Conservation (phyloP, 2,113 vertebrate genomes). For the Mus pahari region DNA sequence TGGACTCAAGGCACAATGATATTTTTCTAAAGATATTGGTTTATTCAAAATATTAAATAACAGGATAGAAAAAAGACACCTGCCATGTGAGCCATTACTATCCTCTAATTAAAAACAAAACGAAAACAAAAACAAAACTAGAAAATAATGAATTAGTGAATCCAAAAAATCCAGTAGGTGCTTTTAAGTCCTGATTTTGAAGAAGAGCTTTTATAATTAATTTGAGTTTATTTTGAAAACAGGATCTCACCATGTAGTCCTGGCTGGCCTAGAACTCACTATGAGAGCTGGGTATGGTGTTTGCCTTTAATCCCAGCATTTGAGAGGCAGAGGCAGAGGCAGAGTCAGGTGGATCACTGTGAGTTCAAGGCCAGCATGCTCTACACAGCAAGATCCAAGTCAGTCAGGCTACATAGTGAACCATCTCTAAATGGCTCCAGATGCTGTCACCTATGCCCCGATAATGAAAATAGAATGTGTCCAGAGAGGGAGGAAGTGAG, state of each 20-base stretch:
- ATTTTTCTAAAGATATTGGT: neutral
- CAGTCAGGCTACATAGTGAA: neutral
- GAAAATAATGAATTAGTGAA: slow-evolving; percentile 41
- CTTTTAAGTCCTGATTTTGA: slow-evolving; percentile 51
- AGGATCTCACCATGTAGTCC: neutral
- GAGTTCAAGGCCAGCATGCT: neutral
- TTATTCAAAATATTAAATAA: slow-evolving; percentile 5
- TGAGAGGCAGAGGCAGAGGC: too few species aligned
- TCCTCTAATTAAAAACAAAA: slow-evolving; percentile 28
- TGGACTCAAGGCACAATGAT: neutral
- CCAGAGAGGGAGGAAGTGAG: neutral
- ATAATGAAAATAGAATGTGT: neutral
- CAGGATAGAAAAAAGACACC: neutral
- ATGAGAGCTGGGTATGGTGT: neutral
- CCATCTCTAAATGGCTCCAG: neutral
- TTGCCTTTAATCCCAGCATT: neutral
- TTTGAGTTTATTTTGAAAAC: neutral
- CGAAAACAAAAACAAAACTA: neutral
- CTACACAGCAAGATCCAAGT: neutral
- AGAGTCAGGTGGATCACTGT: neutral
- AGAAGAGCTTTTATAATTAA: slow-evolving; percentile 12
- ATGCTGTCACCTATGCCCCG: neutral
- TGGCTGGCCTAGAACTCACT: neutral
- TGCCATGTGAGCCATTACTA: neutral
- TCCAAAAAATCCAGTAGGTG: neutral